Evolutionary conservation across 2,888 invertebrate genomes (phyloP).

Genomic region (Teleogryllus oceanicus): DNA sequence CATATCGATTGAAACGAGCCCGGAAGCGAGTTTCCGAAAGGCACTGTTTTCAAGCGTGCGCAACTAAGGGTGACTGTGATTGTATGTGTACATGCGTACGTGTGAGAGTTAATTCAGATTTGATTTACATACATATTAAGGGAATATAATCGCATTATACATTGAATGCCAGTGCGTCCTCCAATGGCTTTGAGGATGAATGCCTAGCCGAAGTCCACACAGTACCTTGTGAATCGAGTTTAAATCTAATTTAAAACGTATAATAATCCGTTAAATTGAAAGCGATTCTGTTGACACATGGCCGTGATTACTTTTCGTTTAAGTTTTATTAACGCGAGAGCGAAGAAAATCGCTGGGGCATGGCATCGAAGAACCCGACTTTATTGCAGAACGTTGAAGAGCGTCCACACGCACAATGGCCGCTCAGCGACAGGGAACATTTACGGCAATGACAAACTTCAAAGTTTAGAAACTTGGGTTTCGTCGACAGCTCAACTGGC

Average conservation of each 20-base stretch:
- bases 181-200: too few relatives aligned
- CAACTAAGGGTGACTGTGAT: too few relatives aligned
- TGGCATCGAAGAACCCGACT: neutral
- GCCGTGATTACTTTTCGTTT: neutral
- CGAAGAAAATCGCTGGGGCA: neutral
- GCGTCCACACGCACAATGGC: neutral
- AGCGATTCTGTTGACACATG: neutral
- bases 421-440: neutral
- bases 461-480: neutral
- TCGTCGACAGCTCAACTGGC: neutral
- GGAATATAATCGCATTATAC: too few relatives aligned
- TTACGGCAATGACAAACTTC: slow-evolving; percentile 3
- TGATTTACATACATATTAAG: too few relatives aligned
- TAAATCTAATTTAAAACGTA: neutral
- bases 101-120: too few relatives aligned
- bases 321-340: neutral
- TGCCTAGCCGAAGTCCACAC: neutral
- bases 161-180: too few relatives aligned
- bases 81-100: too few relatives aligned
- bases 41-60: neutral
- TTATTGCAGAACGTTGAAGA: neutral
- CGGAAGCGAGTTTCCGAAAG: neutral
- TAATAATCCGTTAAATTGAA: neutral
- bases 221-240: neutral
- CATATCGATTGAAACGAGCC: neutral